These are phyloP conservation scores for Ruditapes philippinarum DNA, from an alignment of 1,140 invertebrate species.

Conservation along the genomic window DNA sequence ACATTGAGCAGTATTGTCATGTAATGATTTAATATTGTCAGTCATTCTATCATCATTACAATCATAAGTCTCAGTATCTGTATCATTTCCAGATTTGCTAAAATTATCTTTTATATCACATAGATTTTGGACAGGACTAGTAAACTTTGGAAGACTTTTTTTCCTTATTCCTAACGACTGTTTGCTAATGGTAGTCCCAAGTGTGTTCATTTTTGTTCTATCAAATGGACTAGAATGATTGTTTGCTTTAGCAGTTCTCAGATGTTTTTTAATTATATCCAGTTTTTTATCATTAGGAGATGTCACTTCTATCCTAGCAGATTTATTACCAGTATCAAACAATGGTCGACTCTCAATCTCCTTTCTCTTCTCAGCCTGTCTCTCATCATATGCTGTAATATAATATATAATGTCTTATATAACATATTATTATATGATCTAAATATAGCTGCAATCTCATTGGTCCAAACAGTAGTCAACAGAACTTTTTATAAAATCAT, in stretches of 20 bases:
- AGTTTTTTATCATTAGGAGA: background rate
- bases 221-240: slow-evolving; percentile 2
- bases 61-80: background rate
- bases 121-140: background rate
- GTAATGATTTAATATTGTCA: too few species aligned
- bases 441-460: too few species aligned
- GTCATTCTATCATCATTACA: too few species aligned
- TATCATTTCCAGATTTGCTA: background rate
- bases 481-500: too few species aligned
- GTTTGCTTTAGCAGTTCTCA: background rate
- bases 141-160: background rate
- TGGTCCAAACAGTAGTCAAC: too few species aligned
- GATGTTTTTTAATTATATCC: slow-evolving; percentile 27
- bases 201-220: slow-evolving; percentile 5
- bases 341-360: slow-evolving; percentile 59
- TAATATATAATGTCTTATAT: too few species aligned
- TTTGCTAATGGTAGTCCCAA: background rate
- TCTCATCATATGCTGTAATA: slow-evolving; percentile 66
- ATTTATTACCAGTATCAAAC: slow-evolving; percentile 13
- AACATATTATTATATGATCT: too few species aligned
- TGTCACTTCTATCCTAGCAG: background rate
- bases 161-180: slow-evolving; percentile 26
- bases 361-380: slow-evolving; percentile 53
- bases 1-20: too few species aligned
- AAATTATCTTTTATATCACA: background rate